Evolutionary conservation across 2,797 vertebrate species (phyloP).

Genomic region (Enteromius anoplus): DNA sequence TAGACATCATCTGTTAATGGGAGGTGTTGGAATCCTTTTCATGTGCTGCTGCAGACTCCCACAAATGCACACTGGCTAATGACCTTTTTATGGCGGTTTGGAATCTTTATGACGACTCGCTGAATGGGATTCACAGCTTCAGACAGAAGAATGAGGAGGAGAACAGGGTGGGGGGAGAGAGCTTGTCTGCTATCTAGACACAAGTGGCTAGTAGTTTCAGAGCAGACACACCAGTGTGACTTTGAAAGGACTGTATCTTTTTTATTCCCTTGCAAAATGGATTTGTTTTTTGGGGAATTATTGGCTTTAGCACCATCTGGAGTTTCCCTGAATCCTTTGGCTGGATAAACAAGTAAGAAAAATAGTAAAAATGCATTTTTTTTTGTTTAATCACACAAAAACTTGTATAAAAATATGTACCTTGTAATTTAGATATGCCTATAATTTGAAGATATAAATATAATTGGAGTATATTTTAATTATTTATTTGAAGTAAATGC

Average conservation of each 20-base stretch:
- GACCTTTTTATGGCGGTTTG: conserved; percentile 76
- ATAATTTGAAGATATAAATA: background rate
- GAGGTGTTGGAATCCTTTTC: conserved; percentile 75
- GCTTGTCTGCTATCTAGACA: conserved; percentile 24
- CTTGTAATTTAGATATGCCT: background rate
- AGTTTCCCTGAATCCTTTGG: background rate
- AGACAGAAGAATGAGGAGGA: conserved; percentile 51
- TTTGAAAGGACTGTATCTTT: conserved; percentile 34
- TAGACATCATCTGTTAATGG: conserved; percentile 65
- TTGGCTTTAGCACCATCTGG: conserved; percentile 32
- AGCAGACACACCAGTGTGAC: conserved; percentile 30
- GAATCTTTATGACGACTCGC: conserved; percentile 81
- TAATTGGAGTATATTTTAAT: background rate
- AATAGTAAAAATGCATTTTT: background rate
- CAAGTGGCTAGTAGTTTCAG: conserved; percentile 21
- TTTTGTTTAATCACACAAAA: background rate
- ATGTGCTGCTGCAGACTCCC: conserved; percentile 71
- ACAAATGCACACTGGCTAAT: conserved; percentile 72
- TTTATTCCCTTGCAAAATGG: background rate
- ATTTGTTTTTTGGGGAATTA: conserved; percentile 22
- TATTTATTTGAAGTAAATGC: background rate
- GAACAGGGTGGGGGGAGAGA: conserved; percentile 55
- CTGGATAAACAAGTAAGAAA: conserved; percentile 37
- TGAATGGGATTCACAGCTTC: conserved; percentile 70
- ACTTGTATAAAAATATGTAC: background rate